These are phyloP conservation scores for Myotis yumanensis DNA, from an alignment of 2,113 vertebrate species.

Conservation along the genomic window DNA sequence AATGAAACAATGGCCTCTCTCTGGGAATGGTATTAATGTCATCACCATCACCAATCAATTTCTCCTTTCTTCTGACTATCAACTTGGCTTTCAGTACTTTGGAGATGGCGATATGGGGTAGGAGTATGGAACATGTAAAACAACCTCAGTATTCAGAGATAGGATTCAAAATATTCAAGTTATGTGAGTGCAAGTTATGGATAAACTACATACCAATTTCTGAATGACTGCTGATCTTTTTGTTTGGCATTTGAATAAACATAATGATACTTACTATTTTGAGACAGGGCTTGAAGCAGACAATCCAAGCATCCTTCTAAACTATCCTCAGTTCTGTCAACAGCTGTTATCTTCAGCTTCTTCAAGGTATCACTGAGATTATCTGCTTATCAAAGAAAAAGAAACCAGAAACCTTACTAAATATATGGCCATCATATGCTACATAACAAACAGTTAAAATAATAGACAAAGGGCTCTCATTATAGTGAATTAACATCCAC, in stretches of 20 bases:
- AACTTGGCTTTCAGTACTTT: slow-evolving; percentile 26
- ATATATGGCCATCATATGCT: not conserved
- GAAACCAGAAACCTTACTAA: slow-evolving; percentile 35
- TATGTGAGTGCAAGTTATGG: slow-evolving; percentile 25
- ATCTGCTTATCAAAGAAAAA: slow-evolving; percentile 83
- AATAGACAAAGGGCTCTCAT: not conserved
- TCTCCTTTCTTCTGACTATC: slow-evolving; percentile 47
- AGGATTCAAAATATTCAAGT: slow-evolving; percentile 62
- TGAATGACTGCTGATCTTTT: not conserved
- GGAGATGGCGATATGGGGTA: not conserved
- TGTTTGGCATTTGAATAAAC: slow-evolving; percentile 40
- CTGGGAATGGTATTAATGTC: slow-evolving; percentile 28
- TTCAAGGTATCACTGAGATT: slow-evolving; percentile 95
- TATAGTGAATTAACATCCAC: not conserved
- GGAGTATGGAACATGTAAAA: slow-evolving; percentile 19
- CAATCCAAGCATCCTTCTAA: slow-evolving; percentile 96
- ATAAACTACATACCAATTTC: slow-evolving; percentile 27
- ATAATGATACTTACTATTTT: slow-evolving; percentile 92
- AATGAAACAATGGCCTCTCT: slow-evolving; percentile 53
- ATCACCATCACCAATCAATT: slow-evolving; percentile 25
- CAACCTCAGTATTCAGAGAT: slow-evolving; percentile 33
- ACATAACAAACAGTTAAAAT: not conserved
- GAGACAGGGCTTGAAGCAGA: slow-evolving; percentile 93
- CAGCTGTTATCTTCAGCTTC: slow-evolving; percentile 94
- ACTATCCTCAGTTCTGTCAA: slow-evolving; percentile 89